phyloP scores from a whole-genome alignment of 2,888 invertebrate species.

The Erpobdella octoculata region DNA sequence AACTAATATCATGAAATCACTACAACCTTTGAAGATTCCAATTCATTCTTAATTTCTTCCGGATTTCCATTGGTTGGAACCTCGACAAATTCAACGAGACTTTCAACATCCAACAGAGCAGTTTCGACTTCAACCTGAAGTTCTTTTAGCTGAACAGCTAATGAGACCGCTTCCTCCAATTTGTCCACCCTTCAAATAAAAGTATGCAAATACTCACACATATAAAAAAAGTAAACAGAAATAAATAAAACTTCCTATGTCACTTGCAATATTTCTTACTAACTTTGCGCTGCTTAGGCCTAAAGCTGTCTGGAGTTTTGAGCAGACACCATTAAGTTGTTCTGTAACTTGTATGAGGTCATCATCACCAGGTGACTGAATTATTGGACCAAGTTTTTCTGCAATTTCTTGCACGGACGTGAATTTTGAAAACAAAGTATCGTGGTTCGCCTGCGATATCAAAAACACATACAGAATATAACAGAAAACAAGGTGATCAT shows the following conservation, averaged over 20 bases:
- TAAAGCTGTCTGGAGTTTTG: neutral
- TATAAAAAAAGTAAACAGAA: too few species aligned
- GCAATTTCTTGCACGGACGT: conserved; percentile 3
- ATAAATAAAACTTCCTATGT: too few species aligned
- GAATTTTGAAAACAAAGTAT: neutral
- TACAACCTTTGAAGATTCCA: conserved; percentile 24
- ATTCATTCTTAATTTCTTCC: conserved; percentile 27
- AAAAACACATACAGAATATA: too few species aligned
- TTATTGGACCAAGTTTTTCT: conserved; percentile 1
- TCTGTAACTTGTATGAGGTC: neutral
- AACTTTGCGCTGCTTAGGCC: neutral
- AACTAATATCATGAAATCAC: too few species aligned
- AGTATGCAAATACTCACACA: neutral
- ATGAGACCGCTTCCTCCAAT: conserved; percentile 48
- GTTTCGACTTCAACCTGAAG: conserved; percentile 13
- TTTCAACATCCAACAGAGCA: conserved; percentile 9
- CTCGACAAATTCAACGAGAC: conserved; percentile 26
- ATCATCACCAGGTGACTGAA: neutral
- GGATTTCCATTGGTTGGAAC: conserved; percentile 26
- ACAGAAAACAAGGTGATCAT: too few species aligned
- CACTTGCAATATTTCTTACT: too few species aligned
- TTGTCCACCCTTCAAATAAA: conserved; percentile 40
- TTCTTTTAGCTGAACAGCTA: conserved; percentile 42
- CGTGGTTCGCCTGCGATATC: neutral
- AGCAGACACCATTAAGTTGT: neutral